These are phyloP conservation scores for Adelphocoris suturalis DNA, from an alignment of 2,888 invertebrate species.

Conservation along the genomic window DNA sequence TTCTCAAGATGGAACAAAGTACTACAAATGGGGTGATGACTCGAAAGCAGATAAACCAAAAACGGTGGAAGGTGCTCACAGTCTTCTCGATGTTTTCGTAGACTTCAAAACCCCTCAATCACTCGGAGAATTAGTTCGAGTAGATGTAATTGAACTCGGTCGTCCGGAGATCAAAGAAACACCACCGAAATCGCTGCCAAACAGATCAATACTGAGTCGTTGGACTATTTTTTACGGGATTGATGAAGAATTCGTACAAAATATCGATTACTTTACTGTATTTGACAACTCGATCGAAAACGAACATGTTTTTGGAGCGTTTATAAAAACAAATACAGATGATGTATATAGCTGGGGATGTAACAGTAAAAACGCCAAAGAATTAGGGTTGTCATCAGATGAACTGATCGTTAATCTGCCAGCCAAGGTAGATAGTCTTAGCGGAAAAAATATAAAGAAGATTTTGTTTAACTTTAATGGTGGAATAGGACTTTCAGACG, in stretches of 20 bases:
- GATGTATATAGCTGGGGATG: background rate
- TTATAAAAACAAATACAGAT: background rate
- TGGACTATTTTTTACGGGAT: background rate
- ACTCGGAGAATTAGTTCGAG: constrained; percentile 30
- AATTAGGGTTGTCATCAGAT: background rate
- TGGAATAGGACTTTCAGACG: background rate
- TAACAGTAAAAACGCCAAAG: background rate
- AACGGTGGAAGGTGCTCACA: background rate
- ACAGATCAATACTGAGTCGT: background rate
- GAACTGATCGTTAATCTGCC: background rate
- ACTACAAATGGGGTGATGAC: constrained; percentile 50
- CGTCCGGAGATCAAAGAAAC: background rate
- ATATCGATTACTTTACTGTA: background rate
- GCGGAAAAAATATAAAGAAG: background rate
- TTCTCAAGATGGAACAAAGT: background rate
- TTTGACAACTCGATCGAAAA: background rate
- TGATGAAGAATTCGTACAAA: background rate
- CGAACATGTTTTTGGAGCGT: background rate
- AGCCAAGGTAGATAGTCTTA: background rate
- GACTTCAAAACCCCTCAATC: constrained; percentile 49
- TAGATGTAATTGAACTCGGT: background rate
- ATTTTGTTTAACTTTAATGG: background rate
- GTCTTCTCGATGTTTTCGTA: background rate
- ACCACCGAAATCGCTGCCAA: background rate
- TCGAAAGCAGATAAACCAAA: background rate